phyloP scores from a whole-genome alignment of 2,888 invertebrate species.

The Arrhopalites spinosus region DNA sequence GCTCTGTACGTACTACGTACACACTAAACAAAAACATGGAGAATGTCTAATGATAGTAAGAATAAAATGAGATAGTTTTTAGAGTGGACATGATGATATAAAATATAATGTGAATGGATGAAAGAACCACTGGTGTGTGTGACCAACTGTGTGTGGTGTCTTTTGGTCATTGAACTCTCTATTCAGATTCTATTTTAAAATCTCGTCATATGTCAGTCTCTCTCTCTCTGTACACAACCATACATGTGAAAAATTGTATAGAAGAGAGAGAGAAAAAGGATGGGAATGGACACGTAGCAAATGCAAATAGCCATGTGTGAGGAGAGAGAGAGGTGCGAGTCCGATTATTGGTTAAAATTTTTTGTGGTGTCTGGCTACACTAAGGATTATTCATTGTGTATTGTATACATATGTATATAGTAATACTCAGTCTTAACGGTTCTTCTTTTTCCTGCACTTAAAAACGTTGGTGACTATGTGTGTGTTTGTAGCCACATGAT shows the following conservation, averaged over 20 bases:
- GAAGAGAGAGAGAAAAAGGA: background rate
- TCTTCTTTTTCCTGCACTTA: background rate
- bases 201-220: background rate
- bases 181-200: conserved; percentile 16
- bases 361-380: background rate
- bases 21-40: too few relatives aligned
- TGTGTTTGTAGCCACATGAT: too few relatives aligned
- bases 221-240: background rate
- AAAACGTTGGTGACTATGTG: too few relatives aligned
- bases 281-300: background rate
- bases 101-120: background rate
- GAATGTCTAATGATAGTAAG: too few relatives aligned
- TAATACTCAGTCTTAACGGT: conserved; percentile 7
- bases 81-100: background rate
- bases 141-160: background rate
- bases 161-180: conserved; percentile 19
- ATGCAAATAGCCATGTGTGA: conserved; percentile 7
- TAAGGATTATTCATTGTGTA: background rate
- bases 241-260: background rate
- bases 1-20: too few relatives aligned
- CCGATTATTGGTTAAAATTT: background rate
- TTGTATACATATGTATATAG: background rate
- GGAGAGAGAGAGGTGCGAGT: background rate
- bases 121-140: background rate
- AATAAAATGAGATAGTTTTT: background rate